These are phyloP conservation scores for Petrocephalus sullivani DNA, from an alignment of 2,797 vertebrate species.

Conservation along the genomic window DNA sequence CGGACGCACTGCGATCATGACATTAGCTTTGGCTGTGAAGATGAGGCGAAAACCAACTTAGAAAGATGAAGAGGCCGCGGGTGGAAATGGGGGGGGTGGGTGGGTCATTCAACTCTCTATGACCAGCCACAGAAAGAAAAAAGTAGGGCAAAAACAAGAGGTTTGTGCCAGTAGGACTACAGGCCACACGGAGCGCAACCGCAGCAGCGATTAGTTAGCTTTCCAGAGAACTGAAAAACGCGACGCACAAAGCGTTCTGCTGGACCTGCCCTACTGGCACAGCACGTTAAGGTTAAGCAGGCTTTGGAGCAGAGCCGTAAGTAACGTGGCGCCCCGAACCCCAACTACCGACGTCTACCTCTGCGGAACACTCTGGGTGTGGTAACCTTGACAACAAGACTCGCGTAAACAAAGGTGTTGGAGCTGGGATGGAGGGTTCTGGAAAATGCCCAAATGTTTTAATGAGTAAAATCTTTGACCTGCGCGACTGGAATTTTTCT, in stretches of 20 bases:
- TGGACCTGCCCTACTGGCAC: constrained; percentile 25
- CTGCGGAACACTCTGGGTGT: constrained; percentile 24
- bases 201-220: background rate
- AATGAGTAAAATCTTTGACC: background rate
- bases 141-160: background rate
- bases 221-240: background rate
- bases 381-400: constrained; percentile 21
- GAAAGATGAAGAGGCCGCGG: background rate
- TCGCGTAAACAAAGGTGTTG: background rate
- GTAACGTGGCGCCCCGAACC: constrained; percentile 43
- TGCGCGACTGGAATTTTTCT: background rate
- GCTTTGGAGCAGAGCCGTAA: constrained; percentile 34
- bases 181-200: background rate
- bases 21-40: constrained; percentile 4
- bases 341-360: constrained; percentile 36
- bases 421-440: background rate
- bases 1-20: background rate
- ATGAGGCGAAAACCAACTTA: constrained; percentile 8
- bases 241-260: background rate
- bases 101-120: background rate
- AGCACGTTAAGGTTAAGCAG: constrained; percentile 29
- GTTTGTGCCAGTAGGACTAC: background rate
- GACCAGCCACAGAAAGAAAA: background rate
- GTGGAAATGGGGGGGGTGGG: background rate
- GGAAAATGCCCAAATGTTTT: background rate